Base-by-base conservation (phyloP, 1,140 invertebrate genomes). In the Magallana ariakensis region DNA sequence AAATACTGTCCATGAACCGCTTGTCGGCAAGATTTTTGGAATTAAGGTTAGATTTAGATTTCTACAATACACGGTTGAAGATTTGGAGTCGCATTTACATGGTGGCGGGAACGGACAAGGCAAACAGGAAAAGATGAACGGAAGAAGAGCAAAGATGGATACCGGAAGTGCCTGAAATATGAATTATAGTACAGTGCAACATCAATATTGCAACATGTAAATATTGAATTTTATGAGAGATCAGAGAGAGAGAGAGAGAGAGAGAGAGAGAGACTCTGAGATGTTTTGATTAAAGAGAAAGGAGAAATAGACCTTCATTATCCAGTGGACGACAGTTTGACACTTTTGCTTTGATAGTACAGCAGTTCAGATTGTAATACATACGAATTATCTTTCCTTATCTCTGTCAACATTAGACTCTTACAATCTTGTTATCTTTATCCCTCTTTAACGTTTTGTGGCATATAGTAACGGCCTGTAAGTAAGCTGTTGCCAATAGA, bases 1-100 rank as follows among this genome's bases (percentile, higher is more conserved):
- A 53, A 83, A 80, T 16, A 87, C 26, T 11, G 26, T 83, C 85
- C 85, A 87, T 1, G 85, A 56, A 11, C 85, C 85, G 10, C 57
- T 81, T 66, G 60, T 54, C 56, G 55, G 55, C 10, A 15, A n/a
- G 0, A 87, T 26, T 2, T 26, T 15, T 7, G 85, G 85, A 66
- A 75, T 11, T 26, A 19, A 75, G 4, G 66, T 75, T 22, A 75
- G 19, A 33, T 75, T 75, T 33, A 75, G 22, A 26, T 26, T 75
- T 75, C 26, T 75, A 46, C 66, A 75, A 8, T 75, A 75, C 66
- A 75, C 66, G 22, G 66, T 75, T 9, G 66, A 22, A 11, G 66
- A 75, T 11, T 4, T 75, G 10, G 22, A 19, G 15, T 75, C 66
- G 13, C 66, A 75, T 26, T 13, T 10, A 75, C 66, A 75, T 19